Evolutionary conservation across 2,797 vertebrate species (phyloP).

Genomic region (Anabas testudineus): DNA sequence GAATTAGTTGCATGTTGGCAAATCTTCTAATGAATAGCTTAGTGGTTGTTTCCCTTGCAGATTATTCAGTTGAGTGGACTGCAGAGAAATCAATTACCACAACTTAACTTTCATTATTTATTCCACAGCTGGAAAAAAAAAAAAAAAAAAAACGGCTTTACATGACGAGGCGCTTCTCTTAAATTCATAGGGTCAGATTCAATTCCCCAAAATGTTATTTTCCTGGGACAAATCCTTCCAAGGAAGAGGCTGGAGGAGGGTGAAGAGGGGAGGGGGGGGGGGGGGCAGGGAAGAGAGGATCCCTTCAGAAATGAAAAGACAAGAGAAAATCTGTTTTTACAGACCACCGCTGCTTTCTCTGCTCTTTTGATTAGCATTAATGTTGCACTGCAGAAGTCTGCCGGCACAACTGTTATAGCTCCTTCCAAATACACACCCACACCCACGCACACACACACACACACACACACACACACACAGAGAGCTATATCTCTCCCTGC

Average conservation of each 20-base stretch:
- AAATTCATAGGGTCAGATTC: constrained; percentile 67
- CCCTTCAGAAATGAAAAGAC: constrained; percentile 69
- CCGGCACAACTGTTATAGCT: constrained; percentile 51
- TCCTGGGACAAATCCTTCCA: constrained; percentile 56
- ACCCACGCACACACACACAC: constrained; percentile 33
- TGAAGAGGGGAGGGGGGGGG: background rate
- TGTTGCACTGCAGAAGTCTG: constrained; percentile 71
- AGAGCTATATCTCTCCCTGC: constrained; percentile 45
- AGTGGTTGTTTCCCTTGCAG: constrained; percentile 74
- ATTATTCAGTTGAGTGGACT: constrained; percentile 83
- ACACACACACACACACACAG: constrained; percentile 26
- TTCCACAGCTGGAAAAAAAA: constrained; percentile 34
- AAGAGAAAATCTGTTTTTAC: constrained; percentile 76
- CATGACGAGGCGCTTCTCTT: constrained; percentile 44
- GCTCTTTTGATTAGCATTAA: constrained; percentile 79
- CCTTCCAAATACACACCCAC: constrained; percentile 32
- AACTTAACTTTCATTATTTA: constrained; percentile 75
- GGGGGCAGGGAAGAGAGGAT: constrained; percentile 21
- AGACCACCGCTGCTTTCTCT: constrained; percentile 74
- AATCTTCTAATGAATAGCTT: constrained; percentile 76
- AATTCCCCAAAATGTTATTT: constrained; percentile 60
- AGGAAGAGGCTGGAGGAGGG: background rate
- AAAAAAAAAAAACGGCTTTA: constrained; percentile 20
- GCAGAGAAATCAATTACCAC: constrained; percentile 81
- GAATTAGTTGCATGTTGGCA: constrained; percentile 80